Base-by-base conservation (phyloP, 2,888 invertebrate genomes). In the Euzophera pinguis region DNA sequence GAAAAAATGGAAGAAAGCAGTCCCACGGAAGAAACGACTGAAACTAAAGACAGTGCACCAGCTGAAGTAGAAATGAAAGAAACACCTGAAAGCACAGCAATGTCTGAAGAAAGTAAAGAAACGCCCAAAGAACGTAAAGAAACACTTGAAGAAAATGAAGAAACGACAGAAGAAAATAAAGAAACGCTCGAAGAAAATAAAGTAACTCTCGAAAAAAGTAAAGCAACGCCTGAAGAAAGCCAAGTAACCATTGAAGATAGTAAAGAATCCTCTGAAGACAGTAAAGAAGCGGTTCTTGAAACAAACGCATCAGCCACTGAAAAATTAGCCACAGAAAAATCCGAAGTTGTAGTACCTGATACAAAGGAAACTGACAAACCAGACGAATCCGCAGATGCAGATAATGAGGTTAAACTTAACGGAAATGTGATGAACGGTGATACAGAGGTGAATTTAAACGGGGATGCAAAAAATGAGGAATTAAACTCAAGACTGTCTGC, bases 401-500 rank as follows among this genome's bases (percentile, higher is more conserved):
- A 72, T 29, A 65, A 52, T 42, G 77, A 76, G 37, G 55, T 61
- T 12, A 69, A 69, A 57, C 61, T 87, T 1, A 90, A 91, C 53
- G 87, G 87, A 1, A 83, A 85, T 60, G 53, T 75, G 17, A 77
- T 78, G 1, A 85, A 88, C 47, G 83, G 87, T 5, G 74, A 81
- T 41, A 52, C 71, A 1, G 68, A 70, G 47, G 66, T 70, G 2
- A 78, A 73, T 57, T 58, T 79, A 54, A 89, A 88, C 47, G 89
- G 88, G 5, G 77, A 84, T 51, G 62, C 75, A 3, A 79, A 81
- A 60, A 71, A 73, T 5, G 79, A 81, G 32, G 84, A 85, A 58
- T 64, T 87, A 57, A 83, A 69, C 53, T 72, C 84, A 27, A 73
- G 84, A 56, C 72, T 84, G 45, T 75, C 83, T n/a, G 83, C 79